Evolutionary conservation across 2,888 invertebrate species (phyloP), one percentile per base, ranked within the genome.

Genomic region (Eristalis tenax): DNA sequence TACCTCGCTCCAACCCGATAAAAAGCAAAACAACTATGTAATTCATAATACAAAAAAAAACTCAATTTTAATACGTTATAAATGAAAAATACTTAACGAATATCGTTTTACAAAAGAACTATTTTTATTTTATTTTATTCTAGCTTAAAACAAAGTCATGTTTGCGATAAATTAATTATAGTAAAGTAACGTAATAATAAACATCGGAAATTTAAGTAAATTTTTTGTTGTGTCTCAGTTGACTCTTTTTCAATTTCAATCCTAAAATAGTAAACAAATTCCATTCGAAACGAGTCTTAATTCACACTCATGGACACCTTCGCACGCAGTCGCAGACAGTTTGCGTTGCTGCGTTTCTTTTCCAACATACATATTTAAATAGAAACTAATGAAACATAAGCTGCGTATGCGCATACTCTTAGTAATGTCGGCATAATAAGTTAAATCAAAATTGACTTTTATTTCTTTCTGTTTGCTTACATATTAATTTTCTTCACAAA

Each of bases 381-480:
- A 65, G 70, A 11, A 11, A 43, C 65, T 65, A 64, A 5, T n/a
- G 11, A 57, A 75, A 65, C 8, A 69, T 63, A 73, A 35, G 50
- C 50, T 66, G 65, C 23, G 32, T 10, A 32, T 32, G 32, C 32
- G 1, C 32, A 32, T 6, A 5, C 4, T 1, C 32, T 38, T 35
- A 35, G 38, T 38, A 43, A 73, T 28, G 18, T 61, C 38, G 59
- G 38, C 61, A 61, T 40, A 63, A 79, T 66, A 61, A 86, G 81
- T 35, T 81, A 73, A 80, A 75, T 26, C 38, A 74, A 82, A 86
- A 78, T 79, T 86, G 86, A 82, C 82, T 86, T 70, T 74, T 38
- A 96, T n/a, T 23, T 66, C 11, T 35, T 8, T 59, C 22, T 73
- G 22, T 28, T 61, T 13, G 32, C 71, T 69, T 38, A 1, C 35